These are phyloP conservation scores for Aleiodes alternator DNA, from an alignment of 2,888 invertebrate species.

Conservation along the genomic window DNA sequence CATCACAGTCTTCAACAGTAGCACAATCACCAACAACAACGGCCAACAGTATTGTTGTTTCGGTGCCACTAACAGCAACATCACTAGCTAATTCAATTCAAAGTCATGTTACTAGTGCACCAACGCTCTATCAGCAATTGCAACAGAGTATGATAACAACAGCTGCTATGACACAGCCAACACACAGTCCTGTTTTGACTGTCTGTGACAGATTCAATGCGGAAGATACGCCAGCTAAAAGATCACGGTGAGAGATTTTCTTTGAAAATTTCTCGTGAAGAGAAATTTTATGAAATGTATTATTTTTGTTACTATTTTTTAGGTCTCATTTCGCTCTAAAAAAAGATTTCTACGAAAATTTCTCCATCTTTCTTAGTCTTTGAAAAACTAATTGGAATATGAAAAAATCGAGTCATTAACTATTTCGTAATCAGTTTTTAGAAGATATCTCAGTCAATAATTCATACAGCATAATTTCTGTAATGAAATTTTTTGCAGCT, in stretches of 20 bases:
- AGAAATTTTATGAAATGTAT: too few species aligned
- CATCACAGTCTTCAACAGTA: conserved; percentile 64
- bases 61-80: conserved; percentile 79
- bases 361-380: too few species aligned
- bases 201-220: conserved; percentile 75
- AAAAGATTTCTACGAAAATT: background rate
- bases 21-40: conserved; percentile 66
- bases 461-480: too few species aligned
- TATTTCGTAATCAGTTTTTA: too few species aligned
- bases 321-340: background rate
- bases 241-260: conserved; percentile 77
- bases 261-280: background rate
- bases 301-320: too few species aligned
- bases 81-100: conserved; percentile 70
- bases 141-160: conserved; percentile 70
- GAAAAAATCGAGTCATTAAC: too few species aligned
- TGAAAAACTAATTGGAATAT: too few species aligned
- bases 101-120: conserved; percentile 67
- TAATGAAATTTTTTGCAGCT: too few species aligned
- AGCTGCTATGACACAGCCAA: conserved; percentile 59
- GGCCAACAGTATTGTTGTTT: conserved; percentile 79
- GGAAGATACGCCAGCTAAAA: conserved; percentile 73
- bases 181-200: conserved; percentile 69
- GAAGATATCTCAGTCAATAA: too few species aligned
- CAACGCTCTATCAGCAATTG: conserved; percentile 72